phyloP scores from a whole-genome alignment of 1,140 invertebrate species.

The Centruroides sculpturatus region DNA sequence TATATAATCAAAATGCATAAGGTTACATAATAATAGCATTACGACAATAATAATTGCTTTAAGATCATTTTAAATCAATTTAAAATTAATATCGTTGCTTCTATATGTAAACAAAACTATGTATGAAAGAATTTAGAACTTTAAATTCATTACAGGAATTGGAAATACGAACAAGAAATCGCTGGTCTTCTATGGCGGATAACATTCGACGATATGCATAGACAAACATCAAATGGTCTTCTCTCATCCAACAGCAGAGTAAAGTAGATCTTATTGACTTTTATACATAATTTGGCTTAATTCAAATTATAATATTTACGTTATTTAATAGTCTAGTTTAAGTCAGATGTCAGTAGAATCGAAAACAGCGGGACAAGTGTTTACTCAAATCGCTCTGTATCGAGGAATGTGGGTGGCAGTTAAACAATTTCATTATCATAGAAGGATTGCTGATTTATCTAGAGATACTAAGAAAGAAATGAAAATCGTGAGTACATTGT shows the following conservation, averaged over 20 bases:
- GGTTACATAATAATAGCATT: too few relatives aligned
- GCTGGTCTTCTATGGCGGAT: constrained; percentile 94
- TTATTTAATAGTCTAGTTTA: constrained; percentile 37
- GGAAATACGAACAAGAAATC: constrained; percentile 97
- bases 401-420: constrained; percentile 79
- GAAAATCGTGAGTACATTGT: constrained; percentile 27
- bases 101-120: too few relatives aligned
- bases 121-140: too few relatives aligned
- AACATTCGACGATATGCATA: constrained; percentile 25
- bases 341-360: constrained; percentile 30
- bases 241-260: constrained; percentile 71
- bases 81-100: too few relatives aligned
- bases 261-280: constrained; percentile 13
- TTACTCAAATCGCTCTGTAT: constrained; percentile 60
- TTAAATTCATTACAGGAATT: constrained; percentile 56
- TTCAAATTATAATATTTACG: too few relatives aligned
- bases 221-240: constrained; percentile 40
- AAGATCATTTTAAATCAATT: too few relatives aligned
- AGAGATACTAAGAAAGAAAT: constrained; percentile 95
- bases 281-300: too few relatives aligned
- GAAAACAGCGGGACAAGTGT: constrained; percentile 2
- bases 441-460: constrained; percentile 62
- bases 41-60: too few relatives aligned
- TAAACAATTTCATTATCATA: constrained; percentile 75
- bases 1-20: too few relatives aligned